These are phyloP conservation scores for Dendrolimus pini DNA, from an alignment of 2,888 invertebrate species.

Conservation along the genomic window DNA sequence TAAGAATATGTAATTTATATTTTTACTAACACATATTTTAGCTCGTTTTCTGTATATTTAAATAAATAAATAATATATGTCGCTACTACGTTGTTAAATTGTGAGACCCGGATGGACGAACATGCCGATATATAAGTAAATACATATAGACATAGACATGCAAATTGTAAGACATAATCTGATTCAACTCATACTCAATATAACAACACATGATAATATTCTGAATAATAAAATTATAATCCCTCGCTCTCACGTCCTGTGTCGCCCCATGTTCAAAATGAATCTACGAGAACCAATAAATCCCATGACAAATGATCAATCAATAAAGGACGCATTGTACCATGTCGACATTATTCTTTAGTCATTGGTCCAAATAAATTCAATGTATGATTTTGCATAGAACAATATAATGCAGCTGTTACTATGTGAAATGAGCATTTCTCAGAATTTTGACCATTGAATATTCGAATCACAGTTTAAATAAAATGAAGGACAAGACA, in stretches of 20 bases:
- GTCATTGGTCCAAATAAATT: constrained; percentile 23
- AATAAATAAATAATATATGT: too few species aligned
- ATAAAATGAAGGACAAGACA: background rate
- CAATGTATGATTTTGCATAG: constrained; percentile 35
- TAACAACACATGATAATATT: background rate
- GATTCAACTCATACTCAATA: background rate
- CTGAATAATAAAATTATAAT: too few species aligned
- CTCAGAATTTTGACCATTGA: too few species aligned
- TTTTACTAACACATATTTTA: too few species aligned
- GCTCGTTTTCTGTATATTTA: too few species aligned
- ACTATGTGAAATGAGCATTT: constrained; percentile 1
- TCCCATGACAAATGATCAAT: constrained; percentile 33
- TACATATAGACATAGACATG: too few species aligned
- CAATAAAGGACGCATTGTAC: constrained; percentile 38
- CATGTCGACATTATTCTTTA: constrained; percentile 28
- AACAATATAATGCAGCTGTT: constrained; percentile 41
- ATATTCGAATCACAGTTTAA: too few species aligned
- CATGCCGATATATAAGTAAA: too few species aligned
- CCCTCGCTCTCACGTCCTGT: constrained; percentile 14
- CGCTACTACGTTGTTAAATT: too few species aligned
- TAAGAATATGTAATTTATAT: too few species aligned
- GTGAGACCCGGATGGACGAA: too few species aligned
- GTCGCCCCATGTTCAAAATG: constrained; percentile 21
- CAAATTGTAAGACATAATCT: background rate
- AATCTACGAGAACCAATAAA: constrained; percentile 29